These are phyloP conservation scores for Triplophysa dalaica DNA, from an alignment of 2,113 vertebrate species.

Conservation along the genomic window DNA sequence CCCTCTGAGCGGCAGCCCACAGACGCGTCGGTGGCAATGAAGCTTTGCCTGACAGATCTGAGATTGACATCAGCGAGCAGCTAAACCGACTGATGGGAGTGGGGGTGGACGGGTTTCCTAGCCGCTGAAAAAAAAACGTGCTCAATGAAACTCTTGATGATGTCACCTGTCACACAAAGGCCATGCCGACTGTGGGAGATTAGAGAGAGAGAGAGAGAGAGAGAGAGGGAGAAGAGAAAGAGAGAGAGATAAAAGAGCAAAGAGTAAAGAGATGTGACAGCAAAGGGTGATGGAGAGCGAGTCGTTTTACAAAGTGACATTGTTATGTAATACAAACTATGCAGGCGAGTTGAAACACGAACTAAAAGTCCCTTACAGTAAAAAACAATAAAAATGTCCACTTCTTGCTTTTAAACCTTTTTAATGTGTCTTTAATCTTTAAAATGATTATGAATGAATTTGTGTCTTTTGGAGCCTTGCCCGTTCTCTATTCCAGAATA, in stretches of 20 bases:
- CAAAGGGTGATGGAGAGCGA: neutral
- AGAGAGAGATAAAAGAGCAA: neutral
- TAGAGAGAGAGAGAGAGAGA: neutral
- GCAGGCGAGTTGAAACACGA: slow-evolving; percentile 32
- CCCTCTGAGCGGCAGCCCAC: neutral
- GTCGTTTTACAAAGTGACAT: slow-evolving; percentile 31
- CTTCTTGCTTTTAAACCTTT: neutral
- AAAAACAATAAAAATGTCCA: neutral
- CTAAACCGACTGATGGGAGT: neutral
- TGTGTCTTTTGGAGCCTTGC: slow-evolving; percentile 32
- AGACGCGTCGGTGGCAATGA: slow-evolving; percentile 46
- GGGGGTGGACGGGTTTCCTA: slow-evolving; percentile 16
- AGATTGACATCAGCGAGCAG: slow-evolving; percentile 43
- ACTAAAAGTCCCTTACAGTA: slow-evolving; percentile 3
- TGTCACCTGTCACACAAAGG: slow-evolving; percentile 57
- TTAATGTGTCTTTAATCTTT: too few relatives aligned
- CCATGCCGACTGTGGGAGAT: neutral
- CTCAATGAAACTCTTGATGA: slow-evolving; percentile 64
- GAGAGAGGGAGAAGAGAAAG: neutral
- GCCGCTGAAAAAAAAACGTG: slow-evolving; percentile 36
- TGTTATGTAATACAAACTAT: slow-evolving; percentile 48
- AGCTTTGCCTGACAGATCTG: neutral
- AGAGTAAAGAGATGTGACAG: neutral
- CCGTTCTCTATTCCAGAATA: slow-evolving; percentile 22
- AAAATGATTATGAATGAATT: slow-evolving; percentile 28